Evolutionary conservation across 2,113 vertebrate species (phyloP), one percentile per base, ranked within the genome.

Genomic region (Etheostoma cragini): DNA sequence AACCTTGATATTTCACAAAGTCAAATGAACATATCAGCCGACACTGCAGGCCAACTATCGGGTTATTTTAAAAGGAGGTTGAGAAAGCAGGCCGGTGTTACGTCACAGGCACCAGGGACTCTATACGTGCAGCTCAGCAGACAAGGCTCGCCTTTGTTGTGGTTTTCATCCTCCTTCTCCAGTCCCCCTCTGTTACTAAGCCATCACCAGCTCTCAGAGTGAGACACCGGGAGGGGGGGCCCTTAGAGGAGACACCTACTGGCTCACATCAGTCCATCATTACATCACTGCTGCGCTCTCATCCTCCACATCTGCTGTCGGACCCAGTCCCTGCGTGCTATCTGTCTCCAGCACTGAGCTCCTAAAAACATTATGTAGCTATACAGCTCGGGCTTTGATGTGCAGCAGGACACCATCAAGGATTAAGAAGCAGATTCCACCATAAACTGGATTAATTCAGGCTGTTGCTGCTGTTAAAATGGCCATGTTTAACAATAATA

Each of bases 1-100:
- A 95, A 90, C 94, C 91, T 92, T 94, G 94, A 93, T 95, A 94
- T 94, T 94, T 95, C 90, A 92, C 92, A 95, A 95, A 94, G 95
- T 95, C 92, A 95, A 94, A 93, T 84, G 87, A 94, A 90, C 92
- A 90, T 86, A 87, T 89, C 88, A 86, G 87, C 76, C 85, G 38
- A 26, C 47, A 76, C 93, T 89, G 78, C 81, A 30, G 91, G 93
- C 87, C 77, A 90, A 75, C 57, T 61, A 88, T 81, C 30, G 75
- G 92, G 90, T 90, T 95, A 92, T 95, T 95, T 94, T 90, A 91
- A 91, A 90, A 92, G 83, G 86, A 79, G 82, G 68, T 75, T 81
- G 78, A 85, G 76, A 82, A 80, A 80, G 24, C 82, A 79, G 73
- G 58, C 67, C 17, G 78, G 71, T 60, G 87, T 92, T 93, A 92